These are phyloP conservation scores for Sinopyrophorus schimmeli DNA, from an alignment of 2,888 invertebrate species.

Conservation along the genomic window DNA sequence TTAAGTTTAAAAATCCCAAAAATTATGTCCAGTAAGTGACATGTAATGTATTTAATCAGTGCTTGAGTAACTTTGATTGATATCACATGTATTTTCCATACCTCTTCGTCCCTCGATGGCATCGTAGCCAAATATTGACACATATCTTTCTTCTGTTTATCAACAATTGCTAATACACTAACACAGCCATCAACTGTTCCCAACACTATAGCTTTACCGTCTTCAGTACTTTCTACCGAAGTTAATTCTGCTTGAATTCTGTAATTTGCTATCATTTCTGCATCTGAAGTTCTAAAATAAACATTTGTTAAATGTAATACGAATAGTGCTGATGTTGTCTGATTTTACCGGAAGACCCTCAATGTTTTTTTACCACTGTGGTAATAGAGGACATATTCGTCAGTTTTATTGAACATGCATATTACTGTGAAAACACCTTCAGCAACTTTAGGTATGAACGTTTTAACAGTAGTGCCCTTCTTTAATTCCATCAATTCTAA, in stretches of 20 bases:
- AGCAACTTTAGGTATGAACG: constrained; percentile 90
- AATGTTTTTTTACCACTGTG: constrained; percentile 95
- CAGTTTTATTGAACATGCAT: constrained; percentile 90
- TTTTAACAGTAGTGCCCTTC: constrained; percentile 84
- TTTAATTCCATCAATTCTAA: constrained; percentile 90
- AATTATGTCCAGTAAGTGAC: no score
- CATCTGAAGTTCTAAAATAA: constrained; percentile 74
- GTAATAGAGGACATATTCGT: constrained; percentile 95
- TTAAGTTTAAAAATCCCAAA: no score
- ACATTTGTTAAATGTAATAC: neutral
- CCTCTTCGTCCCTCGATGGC: constrained; percentile 73
- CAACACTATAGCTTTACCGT: constrained; percentile 80
- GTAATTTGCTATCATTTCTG: constrained; percentile 91
- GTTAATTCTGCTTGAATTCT: constrained; percentile 87
- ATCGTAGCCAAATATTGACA: constrained; percentile 65
- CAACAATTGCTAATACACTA: constrained; percentile 79
- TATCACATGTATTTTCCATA: no score
- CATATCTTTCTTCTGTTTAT: constrained; percentile 69
- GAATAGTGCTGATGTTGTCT: neutral
- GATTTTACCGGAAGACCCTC: constrained; percentile 78
- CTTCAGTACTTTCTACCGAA: constrained; percentile 82
- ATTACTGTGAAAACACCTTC: constrained; percentile 97
- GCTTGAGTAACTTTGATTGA: no score
- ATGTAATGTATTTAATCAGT: no score
- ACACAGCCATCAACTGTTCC: constrained; percentile 94